Conservation (phyloP, 2,888 invertebrate species). For the Omphaloscelis lunosa region DNA sequence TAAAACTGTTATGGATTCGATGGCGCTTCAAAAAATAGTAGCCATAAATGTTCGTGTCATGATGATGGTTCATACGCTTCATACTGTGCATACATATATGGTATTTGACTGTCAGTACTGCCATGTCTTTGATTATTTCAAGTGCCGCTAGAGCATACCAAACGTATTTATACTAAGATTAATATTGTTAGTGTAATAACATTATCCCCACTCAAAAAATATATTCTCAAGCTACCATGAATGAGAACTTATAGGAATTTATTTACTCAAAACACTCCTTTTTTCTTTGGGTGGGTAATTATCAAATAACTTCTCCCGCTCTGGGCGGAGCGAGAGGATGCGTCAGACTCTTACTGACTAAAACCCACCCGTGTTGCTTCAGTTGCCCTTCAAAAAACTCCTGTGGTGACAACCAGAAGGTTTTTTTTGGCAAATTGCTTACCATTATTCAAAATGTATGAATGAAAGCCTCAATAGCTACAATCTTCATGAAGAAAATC, state of each 20-base stretch:
- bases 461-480: background rate
- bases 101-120: constrained; percentile 4
- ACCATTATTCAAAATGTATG: background rate
- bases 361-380: no score
- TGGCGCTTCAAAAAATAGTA: constrained; percentile 52
- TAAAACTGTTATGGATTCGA: constrained; percentile 48
- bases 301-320: no score
- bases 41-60: constrained; percentile 50
- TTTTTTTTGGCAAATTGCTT: background rate
- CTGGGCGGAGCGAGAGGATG: no score
- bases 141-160: constrained; percentile 23
- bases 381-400: no score
- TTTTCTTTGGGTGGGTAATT: no score
- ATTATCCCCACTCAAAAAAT: background rate
- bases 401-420: background rate
- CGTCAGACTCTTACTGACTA: no score
- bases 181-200: constrained; percentile 12
- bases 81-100: constrained; percentile 42
- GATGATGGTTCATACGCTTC: constrained; percentile 31
- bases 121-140: constrained; percentile 34
- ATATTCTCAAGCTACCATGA: background rate
- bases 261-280: no score
- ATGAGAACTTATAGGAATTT: background rate
- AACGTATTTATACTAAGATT: constrained; percentile 17
- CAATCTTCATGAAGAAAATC: background rate